These are phyloP conservation scores for Hemiprocne comata DNA, from an alignment of 2,113 vertebrate species.

Conservation along the genomic window DNA sequence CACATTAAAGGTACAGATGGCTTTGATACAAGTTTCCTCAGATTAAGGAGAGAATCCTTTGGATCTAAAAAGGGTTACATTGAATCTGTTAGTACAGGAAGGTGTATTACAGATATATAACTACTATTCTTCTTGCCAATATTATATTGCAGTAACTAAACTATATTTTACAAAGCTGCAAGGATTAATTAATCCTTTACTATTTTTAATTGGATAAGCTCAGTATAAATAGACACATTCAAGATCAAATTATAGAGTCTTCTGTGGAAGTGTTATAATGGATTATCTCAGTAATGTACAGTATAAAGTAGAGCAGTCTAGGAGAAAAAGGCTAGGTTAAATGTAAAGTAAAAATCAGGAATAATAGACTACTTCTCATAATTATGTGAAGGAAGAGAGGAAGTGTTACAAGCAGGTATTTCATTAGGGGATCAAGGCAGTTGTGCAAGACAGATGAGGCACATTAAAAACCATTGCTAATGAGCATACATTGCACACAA, in stretches of 20 bases:
- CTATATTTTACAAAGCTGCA: background rate
- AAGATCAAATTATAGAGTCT: background rate
- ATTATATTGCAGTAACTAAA: background rate
- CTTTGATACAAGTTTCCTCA: background rate
- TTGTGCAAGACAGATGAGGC: background rate
- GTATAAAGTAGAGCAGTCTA: background rate
- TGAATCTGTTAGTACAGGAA: background rate
- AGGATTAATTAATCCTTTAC: background rate
- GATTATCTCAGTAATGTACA: background rate
- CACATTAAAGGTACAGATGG: background rate
- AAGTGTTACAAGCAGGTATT: background rate
- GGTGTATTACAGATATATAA: background rate
- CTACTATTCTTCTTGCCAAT: background rate
- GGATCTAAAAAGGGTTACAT: background rate
- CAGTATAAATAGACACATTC: background rate
- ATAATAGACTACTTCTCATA: background rate
- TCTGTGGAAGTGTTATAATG: background rate
- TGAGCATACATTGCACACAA: background rate
- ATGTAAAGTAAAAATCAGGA: background rate
- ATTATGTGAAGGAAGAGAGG: background rate
- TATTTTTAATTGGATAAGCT: slow-evolving; percentile 1
- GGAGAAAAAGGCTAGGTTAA: background rate
- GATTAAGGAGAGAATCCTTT: background rate
- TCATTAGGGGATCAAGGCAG: background rate
- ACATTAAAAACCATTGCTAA: background rate